These are phyloP conservation scores for Aphidoletes aphidimyza DNA, from an alignment of 2,888 invertebrate genomes.

Conservation along the genomic window DNA sequence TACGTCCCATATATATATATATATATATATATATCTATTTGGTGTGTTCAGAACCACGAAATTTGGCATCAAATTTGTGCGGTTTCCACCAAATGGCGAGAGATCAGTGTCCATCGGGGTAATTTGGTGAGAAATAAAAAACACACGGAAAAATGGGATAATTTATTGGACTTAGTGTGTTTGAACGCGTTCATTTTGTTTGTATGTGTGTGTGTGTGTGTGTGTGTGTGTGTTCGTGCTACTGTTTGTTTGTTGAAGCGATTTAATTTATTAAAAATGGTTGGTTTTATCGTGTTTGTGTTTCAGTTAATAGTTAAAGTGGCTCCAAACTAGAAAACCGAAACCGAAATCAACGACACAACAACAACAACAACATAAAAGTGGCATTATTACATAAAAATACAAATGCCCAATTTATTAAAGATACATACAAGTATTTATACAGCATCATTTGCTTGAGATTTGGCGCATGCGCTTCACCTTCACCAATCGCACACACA, in stretches of 20 bases:
- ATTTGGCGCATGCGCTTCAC: constrained; percentile 4
- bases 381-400: constrained; percentile 35
- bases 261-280: constrained; percentile 31
- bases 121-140: not conserved
- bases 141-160: not conserved
- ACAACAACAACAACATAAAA: not conserved
- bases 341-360: not conserved
- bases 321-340: not conserved
- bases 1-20: too few relatives aligned
- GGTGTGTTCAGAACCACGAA: not conserved
- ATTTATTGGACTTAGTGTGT: constrained; percentile 9
- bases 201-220: not conserved
- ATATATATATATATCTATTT: too few relatives aligned
- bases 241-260: not conserved
- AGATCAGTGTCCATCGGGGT: not conserved
- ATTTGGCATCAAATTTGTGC: not conserved
- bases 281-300: constrained; percentile 10
- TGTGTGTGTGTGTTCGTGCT: too few relatives aligned
- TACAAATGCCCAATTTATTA: constrained; percentile 50
- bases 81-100: not conserved
- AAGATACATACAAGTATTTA: constrained; percentile 38
- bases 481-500: not conserved
- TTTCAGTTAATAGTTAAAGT: constrained; percentile 44
- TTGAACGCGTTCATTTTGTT: not conserved
- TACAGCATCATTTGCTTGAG: constrained; percentile 37